Base-by-base conservation (phyloP, 2,113 vertebrate species). In the Copsychus sechellarum region DNA sequence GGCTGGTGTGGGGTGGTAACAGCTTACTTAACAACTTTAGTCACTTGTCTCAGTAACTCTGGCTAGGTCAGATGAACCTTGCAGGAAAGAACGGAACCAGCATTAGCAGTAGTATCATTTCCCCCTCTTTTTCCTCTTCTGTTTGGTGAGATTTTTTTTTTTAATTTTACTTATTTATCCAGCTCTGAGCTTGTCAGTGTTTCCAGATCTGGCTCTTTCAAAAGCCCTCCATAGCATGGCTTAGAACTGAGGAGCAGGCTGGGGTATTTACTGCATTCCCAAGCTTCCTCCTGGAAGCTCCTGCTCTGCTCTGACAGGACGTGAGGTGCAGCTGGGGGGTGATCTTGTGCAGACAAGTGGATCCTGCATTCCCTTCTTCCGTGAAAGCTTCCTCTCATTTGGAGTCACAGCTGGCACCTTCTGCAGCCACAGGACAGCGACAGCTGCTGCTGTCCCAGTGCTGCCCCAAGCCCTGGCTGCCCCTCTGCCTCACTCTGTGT, bases 271-370 rank as follows among this genome's bases (percentile, higher is more conserved):
- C 5, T 43, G 19, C 42, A 14, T 31, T 50, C 25, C 58, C 69
- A 45, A 76, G 29, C 23, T 40, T 40, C 40, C 40, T 40, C 40
- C 40, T 40, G 14, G 34, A 48, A n/a, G 48, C 22, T 81, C 16
- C 33, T 31, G 34, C 58, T 81, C 34, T 74, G 14, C 43, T 62
- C 38, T 56, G 26, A 7, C 4, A 31, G n/a, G 24, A 36, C 23
- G 6, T 20, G 34, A 2, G 0, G 21, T 11, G n/a, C 17, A 53
- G 17, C 5, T 29, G 22, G 15, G 19, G 31, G 11, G 1, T 81
- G 31, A 42, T 19, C 6, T 4, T 0, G 5, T 25, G 28, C 85
- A 26, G 61, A 5, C 22, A 71, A 29, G 18, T n/a, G 1, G 1
- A n/a, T 47, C 40, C 40, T 31, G 48, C 22, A 3, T 34, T 65